These are phyloP conservation scores for Ornithorhynchus anatinus DNA, from an alignment of 2,113 vertebrate species.

Conservation along the genomic window DNA sequence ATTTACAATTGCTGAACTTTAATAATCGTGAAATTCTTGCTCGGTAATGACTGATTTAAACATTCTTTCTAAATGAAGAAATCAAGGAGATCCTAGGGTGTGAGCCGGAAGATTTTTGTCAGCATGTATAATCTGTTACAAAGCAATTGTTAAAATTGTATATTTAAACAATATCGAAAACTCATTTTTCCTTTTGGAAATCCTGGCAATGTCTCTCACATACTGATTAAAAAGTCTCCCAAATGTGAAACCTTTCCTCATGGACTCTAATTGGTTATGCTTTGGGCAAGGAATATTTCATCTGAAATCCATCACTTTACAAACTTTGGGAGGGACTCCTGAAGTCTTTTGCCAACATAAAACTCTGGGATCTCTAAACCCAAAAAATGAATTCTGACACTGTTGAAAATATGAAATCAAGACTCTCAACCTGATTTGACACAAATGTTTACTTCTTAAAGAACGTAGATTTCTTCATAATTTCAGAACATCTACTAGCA, in stretches of 20 bases:
- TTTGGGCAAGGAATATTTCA: not conserved
- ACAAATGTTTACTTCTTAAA: too few species aligned
- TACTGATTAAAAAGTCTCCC: not conserved
- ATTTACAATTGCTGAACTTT: too few species aligned
- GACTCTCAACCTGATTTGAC: too few species aligned
- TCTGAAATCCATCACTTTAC: too few species aligned
- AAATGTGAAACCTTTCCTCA: not conserved
- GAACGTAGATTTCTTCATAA: too few species aligned
- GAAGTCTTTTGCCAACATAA: too few species aligned
- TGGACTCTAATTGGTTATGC: not conserved
- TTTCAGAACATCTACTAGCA: too few species aligned
- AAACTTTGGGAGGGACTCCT: too few species aligned
- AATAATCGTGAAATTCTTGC: too few species aligned
- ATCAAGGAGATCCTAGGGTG: not conserved
- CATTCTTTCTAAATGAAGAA: not conserved
- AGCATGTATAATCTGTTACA: not conserved
- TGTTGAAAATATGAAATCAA: too few species aligned
- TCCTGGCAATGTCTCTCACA: not conserved
- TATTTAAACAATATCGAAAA: not conserved
- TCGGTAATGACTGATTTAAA: not conserved
- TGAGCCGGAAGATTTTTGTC: not conserved
- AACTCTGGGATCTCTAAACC: too few species aligned
- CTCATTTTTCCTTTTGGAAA: not conserved
- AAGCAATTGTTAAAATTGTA: not conserved
- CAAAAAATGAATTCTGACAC: too few species aligned